Percentiles rank a stretch among this genome's conserved stretches.
These are phyloP conservation scores for Girardia tigrina DNA, from an alignment of 2,888 invertebrate species.

Conservation along the genomic window DNA sequence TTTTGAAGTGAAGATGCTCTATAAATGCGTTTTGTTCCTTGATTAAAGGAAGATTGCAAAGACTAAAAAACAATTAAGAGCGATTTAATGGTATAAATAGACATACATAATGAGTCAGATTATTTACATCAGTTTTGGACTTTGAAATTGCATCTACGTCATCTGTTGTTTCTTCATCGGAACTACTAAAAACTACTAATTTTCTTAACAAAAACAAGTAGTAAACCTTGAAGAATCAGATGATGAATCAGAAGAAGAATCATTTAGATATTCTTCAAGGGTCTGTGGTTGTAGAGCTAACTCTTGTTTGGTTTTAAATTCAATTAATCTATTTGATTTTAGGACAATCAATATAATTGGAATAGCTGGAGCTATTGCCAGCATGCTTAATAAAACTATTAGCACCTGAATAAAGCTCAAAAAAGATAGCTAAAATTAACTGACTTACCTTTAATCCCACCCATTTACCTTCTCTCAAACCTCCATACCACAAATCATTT, in stretches of 20 bases:
- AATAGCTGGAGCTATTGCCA: neutral
- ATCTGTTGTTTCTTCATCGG: neutral
- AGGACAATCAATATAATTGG: neutral
- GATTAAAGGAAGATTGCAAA: too few species aligned
- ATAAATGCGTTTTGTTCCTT: neutral
- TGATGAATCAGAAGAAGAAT: conserved; percentile 34
- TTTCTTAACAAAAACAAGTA: neutral
- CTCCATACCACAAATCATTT: conserved; percentile 99
- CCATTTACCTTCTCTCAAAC: conserved; percentile 58
- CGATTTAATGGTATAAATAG: too few species aligned
- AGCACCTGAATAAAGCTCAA: neutral
- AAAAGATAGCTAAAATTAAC: neutral
- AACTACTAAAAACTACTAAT: neutral
- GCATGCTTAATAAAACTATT: neutral
- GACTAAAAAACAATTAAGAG: too few species aligned
- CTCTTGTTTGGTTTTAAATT: conserved; percentile 94
- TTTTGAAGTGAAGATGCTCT: neutral
- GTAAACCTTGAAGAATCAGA: conserved; percentile 7
- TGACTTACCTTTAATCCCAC: conserved; percentile 30
- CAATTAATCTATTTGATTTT: conserved; percentile 55
- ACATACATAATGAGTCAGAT: too few species aligned
- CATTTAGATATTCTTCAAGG: conserved; percentile 72
- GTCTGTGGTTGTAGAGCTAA: conserved; percentile 94
- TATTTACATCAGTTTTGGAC: neutral
- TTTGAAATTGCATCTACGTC: neutral